phyloP scores from a whole-genome alignment of 2,113 vertebrate species.

The Notarius lentiginosus region DNA sequence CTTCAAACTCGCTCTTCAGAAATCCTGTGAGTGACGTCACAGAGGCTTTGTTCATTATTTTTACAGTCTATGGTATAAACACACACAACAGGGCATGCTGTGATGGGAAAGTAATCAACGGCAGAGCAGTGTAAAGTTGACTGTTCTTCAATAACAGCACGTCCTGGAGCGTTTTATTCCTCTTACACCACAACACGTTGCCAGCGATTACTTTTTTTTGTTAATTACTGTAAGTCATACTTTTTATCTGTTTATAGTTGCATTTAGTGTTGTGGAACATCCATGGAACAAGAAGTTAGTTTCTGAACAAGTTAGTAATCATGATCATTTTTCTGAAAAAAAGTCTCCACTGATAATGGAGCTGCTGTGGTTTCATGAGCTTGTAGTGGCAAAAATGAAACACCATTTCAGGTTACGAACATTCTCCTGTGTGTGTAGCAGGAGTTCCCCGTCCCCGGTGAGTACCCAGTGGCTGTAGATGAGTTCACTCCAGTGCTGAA shows the following conservation, averaged over 20 bases:
- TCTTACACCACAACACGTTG: not conserved
- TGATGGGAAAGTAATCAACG: not conserved
- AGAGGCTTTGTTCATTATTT: too few relatives aligned
- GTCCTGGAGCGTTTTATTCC: not conserved
- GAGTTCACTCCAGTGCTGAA: slow-evolving; percentile 80
- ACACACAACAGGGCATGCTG: not conserved
- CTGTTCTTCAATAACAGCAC: not conserved
- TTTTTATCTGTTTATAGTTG: not conserved
- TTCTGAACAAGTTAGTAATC: not conserved
- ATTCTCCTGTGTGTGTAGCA: slow-evolving; percentile 58
- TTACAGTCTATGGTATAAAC: too few relatives aligned
- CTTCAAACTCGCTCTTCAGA: too few relatives aligned
- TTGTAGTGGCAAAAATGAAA: too few relatives aligned
- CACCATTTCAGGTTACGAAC: not conserved
- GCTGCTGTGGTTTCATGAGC: not conserved
- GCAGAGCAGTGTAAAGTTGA: not conserved
- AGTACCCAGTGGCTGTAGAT: slow-evolving; percentile 75
- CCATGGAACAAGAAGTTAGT: not conserved
- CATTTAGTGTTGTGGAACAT: not conserved
- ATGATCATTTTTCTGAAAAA: not conserved
- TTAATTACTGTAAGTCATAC: not conserved
- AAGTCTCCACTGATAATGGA: not conserved
- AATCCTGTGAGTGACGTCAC: too few relatives aligned
- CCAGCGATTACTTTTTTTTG: not conserved
- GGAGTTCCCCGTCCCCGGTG: slow-evolving; percentile 73